Evolutionary conservation across 2,888 invertebrate species (phyloP).

Genomic region (Eupithecia insigniata): DNA sequence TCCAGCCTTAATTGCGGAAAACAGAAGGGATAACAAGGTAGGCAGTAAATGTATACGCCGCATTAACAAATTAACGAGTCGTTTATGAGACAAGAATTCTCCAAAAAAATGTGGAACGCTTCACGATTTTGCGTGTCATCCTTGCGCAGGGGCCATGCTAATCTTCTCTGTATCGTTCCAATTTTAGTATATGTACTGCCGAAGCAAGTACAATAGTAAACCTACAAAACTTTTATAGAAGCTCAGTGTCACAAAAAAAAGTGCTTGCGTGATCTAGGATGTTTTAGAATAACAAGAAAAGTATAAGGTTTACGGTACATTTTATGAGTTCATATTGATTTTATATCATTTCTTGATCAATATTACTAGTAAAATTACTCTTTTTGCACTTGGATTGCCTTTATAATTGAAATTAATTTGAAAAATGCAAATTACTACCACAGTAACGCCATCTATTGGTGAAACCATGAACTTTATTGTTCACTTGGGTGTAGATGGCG

Average conservation of each 20-base stretch:
- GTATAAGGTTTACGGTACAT: neutral
- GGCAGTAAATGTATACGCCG: too few relatives aligned
- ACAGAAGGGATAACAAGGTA: too few relatives aligned
- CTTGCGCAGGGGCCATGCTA: constrained; percentile 17
- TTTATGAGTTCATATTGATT: neutral
- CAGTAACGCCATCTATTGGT: neutral
- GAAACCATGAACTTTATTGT: neutral
- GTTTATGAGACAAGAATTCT: neutral
- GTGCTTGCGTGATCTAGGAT: constrained; percentile 1
- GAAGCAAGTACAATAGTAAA: neutral
- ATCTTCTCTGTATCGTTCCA: constrained; percentile 8
- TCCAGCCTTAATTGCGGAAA: too few relatives aligned
- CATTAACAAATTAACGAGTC: too few relatives aligned
- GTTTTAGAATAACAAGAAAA: neutral
- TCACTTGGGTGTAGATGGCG: neutral
- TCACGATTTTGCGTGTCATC: constrained; percentile 18
- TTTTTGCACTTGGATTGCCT: neutral
- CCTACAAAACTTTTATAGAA: neutral
- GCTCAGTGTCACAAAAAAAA: neutral
- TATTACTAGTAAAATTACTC: neutral
- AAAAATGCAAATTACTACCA: neutral
- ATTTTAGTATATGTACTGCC: constrained; percentile 15
- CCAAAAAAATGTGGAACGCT: constrained; percentile 17
- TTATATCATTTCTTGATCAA: neutral
- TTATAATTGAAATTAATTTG: neutral